Evolutionary conservation across 2,113 vertebrate species (phyloP).

Genomic region (Parus major): DNA sequence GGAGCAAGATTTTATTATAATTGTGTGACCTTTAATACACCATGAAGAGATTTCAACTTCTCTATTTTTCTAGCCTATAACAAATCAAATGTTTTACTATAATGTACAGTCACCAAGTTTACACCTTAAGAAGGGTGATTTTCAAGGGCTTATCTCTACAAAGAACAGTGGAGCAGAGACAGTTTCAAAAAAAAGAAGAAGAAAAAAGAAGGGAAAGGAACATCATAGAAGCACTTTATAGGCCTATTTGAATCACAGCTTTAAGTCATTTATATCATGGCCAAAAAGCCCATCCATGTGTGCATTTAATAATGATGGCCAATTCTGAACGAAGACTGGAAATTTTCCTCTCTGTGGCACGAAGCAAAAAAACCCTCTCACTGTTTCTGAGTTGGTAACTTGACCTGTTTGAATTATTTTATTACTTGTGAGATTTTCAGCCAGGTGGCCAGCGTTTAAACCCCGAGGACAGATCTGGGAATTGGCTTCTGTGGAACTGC

Average conservation of each 20-base stretch:
- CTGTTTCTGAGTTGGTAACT: slow-evolving; percentile 14
- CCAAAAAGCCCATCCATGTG: slow-evolving; percentile 44
- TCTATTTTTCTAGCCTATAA: slow-evolving; percentile 60
- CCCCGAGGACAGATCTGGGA: not conserved
- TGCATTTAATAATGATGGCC: slow-evolving; percentile 42
- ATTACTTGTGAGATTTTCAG: not conserved
- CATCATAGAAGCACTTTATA: slow-evolving; percentile 61
- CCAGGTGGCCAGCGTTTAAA: not conserved
- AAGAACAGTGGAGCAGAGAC: slow-evolving; percentile 44
- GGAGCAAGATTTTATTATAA: slow-evolving; percentile 71
- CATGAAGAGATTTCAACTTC: slow-evolving; percentile 63
- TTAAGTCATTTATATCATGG: slow-evolving; percentile 46
- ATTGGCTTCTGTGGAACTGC: not conserved
- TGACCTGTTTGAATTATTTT: slow-evolving; percentile 51
- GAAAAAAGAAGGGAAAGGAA: slow-evolving; percentile 39
- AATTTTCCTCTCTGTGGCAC: not conserved
- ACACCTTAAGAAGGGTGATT: slow-evolving; percentile 59
- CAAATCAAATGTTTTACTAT: slow-evolving; percentile 69
- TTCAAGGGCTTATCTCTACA: slow-evolving; percentile 57
- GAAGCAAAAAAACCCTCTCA: not conserved
- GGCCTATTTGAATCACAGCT: slow-evolving; percentile 53
- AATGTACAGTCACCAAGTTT: slow-evolving; percentile 60
- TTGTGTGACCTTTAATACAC: slow-evolving; percentile 67
- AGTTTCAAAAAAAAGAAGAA: not conserved
- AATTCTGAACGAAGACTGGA: not conserved